Conservation (phyloP, 2,797 vertebrate species). For the Threskiornis aethiopicus region DNA sequence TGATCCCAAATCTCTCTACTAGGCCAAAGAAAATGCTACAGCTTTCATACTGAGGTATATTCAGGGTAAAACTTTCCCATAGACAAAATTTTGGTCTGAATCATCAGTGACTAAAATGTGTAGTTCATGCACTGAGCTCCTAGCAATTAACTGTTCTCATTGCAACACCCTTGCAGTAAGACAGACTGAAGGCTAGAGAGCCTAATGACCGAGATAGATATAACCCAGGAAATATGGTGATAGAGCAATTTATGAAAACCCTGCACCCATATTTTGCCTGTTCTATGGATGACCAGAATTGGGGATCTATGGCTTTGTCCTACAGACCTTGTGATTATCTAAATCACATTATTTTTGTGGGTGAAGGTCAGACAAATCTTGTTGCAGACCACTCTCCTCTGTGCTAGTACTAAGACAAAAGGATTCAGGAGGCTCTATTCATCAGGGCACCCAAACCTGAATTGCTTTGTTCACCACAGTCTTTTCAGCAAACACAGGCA, state of each 20-base stretch:
- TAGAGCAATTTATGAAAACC: background rate
- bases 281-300: background rate
- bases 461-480: background rate
- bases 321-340: background rate
- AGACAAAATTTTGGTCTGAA: background rate
- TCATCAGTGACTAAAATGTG: background rate
- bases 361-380: background rate
- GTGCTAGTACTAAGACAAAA: background rate
- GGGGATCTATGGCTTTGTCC: background rate
- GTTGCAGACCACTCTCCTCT: background rate
- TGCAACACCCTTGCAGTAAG: background rate
- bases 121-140: background rate
- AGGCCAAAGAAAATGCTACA: background rate
- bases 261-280: background rate
- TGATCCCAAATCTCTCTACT: background rate
- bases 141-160: background rate
- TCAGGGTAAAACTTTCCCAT: background rate
- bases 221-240: background rate
- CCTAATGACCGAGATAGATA: background rate
- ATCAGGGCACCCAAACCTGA: background rate
- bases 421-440: background rate
- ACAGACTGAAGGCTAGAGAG: background rate
- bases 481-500: background rate
- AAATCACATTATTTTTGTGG: background rate
- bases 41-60: background rate